phyloP scores from a whole-genome alignment of 2,888 invertebrate genomes.

The Saturnia japonica region DNA sequence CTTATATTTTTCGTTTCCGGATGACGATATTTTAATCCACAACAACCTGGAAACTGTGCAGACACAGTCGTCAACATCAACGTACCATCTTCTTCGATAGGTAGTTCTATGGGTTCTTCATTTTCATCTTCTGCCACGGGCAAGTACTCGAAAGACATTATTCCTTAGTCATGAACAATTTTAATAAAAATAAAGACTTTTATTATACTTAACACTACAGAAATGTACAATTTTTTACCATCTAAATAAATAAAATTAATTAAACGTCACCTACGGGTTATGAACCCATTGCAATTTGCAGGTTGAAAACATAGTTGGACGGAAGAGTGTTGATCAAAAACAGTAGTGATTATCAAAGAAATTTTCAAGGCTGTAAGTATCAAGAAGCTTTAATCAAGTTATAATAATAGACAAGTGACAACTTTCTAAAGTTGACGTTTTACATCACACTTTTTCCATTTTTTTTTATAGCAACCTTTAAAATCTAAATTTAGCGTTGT shows the following conservation, averaged over 20 bases:
- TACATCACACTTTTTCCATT: constrained; percentile 27
- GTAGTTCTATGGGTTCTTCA: constrained; percentile 98
- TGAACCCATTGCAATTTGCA: constrained; percentile 79
- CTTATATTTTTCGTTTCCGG: constrained; percentile 95
- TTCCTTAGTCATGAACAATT: constrained; percentile 78
- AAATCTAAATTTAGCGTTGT: too few relatives aligned
- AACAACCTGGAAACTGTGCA: constrained; percentile 97
- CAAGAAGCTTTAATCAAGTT: constrained; percentile 51
- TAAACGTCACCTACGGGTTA: constrained; percentile 80
- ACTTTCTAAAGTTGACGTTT: constrained; percentile 74
- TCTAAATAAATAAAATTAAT: constrained; percentile 77
- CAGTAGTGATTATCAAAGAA: constrained; percentile 40
- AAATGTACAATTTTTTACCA: constrained; percentile 76
- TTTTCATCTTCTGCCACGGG: constrained; percentile 99
- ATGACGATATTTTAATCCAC: constrained; percentile 98
- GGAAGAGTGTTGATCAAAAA: constrained; percentile 52
- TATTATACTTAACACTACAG: constrained; percentile 74
- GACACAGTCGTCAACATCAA: constrained; percentile 95
- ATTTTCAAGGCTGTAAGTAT: constrained; percentile 49
- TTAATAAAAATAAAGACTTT: constrained; percentile 69
- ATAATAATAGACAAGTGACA: constrained; percentile 70
- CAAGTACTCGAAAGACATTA: constrained; percentile 85
- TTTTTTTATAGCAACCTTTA: constrained; percentile 18
- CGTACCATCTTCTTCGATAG: constrained; percentile 97
- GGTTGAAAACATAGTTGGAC: constrained; percentile 75